Base-by-base conservation (phyloP, 2,888 invertebrate species). In the Cantharis rufa region DNA sequence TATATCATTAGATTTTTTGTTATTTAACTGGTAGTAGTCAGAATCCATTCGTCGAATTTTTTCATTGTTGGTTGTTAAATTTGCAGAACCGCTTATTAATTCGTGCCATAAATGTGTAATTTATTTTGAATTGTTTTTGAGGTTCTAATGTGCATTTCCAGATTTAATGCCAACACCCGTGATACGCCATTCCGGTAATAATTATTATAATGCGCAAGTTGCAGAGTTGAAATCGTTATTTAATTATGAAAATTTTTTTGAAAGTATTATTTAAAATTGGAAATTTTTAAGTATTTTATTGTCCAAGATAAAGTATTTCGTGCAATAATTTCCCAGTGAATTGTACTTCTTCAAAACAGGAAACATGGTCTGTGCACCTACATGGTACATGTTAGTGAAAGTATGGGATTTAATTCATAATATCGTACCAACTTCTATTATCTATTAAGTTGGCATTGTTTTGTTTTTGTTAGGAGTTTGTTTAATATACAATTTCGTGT, bases 291-390 rank as follows among this genome's bases (percentile, higher is more conserved):
- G 21, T 21, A 21, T 64, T 21, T 21, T 64, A 64, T 64, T 64
- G 64, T 64, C 21, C 64, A 64, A 64, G 64, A 64, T 64, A 21
- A 21, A 18, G 16, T 64, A 21, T 64, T 64, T 64, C 18, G 64
- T 18, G 64, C 16, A 64, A 64, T 21, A 64, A 64, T 21, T 64
- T 64, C 64, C 64, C 64, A 64, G 64, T 21, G 21, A 64, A 64
- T 64, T 21, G 64, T 79, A 78, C 76, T 80, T 81, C 80, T 82
- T 77, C 78, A 78, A 76, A 81, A 82, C 82, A 82, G 82, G 82
- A 82, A 82, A 80, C 79, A 82, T 82, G 82, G 82, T 82, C 76
- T 76, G 70, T 82, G 82, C 72, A 77, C 81, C 80, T 82, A 79
- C 80, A 81, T 80, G 79, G 82, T 78, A 74, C 76, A 70, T 69